phyloP scores from a whole-genome alignment of 2,888 invertebrate genomes.

The Julus scanicus region DNA sequence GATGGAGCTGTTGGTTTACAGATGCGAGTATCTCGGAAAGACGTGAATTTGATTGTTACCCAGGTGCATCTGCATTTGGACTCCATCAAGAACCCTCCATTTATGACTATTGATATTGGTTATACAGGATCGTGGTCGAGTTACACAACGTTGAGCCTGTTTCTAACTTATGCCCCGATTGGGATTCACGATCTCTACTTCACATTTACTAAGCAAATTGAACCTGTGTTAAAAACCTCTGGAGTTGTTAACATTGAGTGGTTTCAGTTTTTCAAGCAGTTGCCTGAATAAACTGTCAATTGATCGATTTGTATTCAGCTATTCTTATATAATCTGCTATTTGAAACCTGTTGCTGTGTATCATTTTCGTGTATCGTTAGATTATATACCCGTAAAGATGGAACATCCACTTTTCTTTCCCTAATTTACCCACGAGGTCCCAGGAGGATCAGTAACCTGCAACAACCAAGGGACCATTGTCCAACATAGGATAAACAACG shows the following conservation, averaged over 20 bases:
- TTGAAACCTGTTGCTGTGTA: too few relatives aligned
- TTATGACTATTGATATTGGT: neutral
- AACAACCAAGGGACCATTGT: too few relatives aligned
- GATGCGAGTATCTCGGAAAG: neutral
- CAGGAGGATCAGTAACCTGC: too few relatives aligned
- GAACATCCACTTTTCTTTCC: too few relatives aligned
- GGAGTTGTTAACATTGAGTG: neutral
- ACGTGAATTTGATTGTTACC: neutral
- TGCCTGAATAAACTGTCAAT: neutral
- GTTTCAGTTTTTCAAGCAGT: neutral
- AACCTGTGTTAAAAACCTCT: neutral
- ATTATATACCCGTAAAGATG: too few relatives aligned
- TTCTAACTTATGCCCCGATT: neutral
- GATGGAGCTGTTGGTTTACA: neutral
- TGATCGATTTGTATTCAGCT: too few relatives aligned
- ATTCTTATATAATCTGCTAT: too few relatives aligned
- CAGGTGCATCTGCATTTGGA: neutral
- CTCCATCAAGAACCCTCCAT: neutral
- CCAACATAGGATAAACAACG: too few relatives aligned
- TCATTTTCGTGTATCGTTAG: too few relatives aligned
- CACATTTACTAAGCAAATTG: neutral
- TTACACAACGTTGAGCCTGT: neutral
- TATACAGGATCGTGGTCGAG: neutral
- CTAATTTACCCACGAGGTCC: too few relatives aligned
- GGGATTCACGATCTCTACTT: neutral